Evolutionary conservation across 2,797 vertebrate species (phyloP).

Genomic region (Pangasius sanitwongsei): DNA sequence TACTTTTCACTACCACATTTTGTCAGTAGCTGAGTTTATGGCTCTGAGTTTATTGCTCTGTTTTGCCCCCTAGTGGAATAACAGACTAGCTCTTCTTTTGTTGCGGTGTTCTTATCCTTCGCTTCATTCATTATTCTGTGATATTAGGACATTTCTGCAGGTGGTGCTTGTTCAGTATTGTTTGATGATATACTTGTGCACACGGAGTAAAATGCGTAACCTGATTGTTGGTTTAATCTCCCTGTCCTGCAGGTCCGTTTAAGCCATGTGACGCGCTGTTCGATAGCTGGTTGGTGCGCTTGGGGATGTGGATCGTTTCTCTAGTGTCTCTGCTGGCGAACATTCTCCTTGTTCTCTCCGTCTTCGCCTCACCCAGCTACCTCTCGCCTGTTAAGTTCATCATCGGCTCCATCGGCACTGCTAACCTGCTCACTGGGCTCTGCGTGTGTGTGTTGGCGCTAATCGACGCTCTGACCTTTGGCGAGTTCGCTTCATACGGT

Average conservation of each 20-base stretch:
- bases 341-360: constrained; percentile 81
- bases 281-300: constrained; percentile 91
- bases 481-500: constrained; percentile 84
- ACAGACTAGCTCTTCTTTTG: neutral
- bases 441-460: constrained; percentile 86
- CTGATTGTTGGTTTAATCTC: neutral
- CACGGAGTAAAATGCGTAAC: neutral
- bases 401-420: constrained; percentile 86
- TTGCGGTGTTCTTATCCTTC: neutral
- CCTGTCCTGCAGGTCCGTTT: constrained; percentile 83
- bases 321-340: constrained; percentile 87
- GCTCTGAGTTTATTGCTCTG: neutral
- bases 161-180: neutral
- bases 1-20: neutral
- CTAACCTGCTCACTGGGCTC: constrained; percentile 86
- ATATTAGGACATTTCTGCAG: neutral
- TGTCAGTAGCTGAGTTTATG: neutral
- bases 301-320: constrained; percentile 88
- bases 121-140: neutral
- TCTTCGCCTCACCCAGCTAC: constrained; percentile 81
- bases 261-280: constrained; percentile 91
- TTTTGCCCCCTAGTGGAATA: neutral
- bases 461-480: constrained; percentile 85
- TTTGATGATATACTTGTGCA: neutral
- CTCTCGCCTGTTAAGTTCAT: constrained; percentile 89